Evolutionary conservation across 2,113 vertebrate genomes (phyloP), one percentile per base, ranked within the genome.

Genomic region (Seriola quinqueradiata): DNA sequence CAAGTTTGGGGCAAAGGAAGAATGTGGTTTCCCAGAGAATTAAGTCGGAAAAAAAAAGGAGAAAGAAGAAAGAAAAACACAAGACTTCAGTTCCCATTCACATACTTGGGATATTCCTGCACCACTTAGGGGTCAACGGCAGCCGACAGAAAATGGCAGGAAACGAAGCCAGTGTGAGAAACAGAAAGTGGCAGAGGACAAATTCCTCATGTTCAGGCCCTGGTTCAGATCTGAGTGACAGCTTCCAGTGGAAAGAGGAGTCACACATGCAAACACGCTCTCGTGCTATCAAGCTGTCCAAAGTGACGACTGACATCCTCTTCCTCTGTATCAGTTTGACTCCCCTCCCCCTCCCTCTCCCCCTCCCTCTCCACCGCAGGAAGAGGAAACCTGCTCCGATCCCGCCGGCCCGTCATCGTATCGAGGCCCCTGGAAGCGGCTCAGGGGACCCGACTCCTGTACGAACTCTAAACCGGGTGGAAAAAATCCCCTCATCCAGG

Each of bases 401-500:
- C 81, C 50, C 81, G 42, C 16, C 6, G 21, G 58, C 19, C 7
- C n/a, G 38, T 38, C 44, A 48, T 55, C 1, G 2, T 3, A 48
- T 23, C 12, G 8, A 58, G 34, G 58, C 42, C 17, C 60, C 67
- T 77, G 73, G 73, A 81, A 52, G 61, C 2, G 0, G 21, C 66
- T 81, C 25, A 25, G 72, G 63, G 76, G 83, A 83, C 79, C 68
- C 13, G 14, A 82, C 79, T 86, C 75, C 75, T 77, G 85, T 21
- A 70, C 76, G 81, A 88, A 85, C 61, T 84, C 66, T n/a, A 25
- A 32, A 68, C 65, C 13, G 17, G 67, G 77, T 88, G 87, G 91
- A 86, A 90, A 90, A 91, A 87, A 72, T 59, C 78, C 72, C 61
- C 85, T 89, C 89, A 82, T 74, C 44, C 69, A 25, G 34, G 60